Percentiles rank a stretch among this genome's conserved stretches.
Conservation (phyloP, 2,797 vertebrate genomes). For the Uromys caudimaculatus region DNA sequence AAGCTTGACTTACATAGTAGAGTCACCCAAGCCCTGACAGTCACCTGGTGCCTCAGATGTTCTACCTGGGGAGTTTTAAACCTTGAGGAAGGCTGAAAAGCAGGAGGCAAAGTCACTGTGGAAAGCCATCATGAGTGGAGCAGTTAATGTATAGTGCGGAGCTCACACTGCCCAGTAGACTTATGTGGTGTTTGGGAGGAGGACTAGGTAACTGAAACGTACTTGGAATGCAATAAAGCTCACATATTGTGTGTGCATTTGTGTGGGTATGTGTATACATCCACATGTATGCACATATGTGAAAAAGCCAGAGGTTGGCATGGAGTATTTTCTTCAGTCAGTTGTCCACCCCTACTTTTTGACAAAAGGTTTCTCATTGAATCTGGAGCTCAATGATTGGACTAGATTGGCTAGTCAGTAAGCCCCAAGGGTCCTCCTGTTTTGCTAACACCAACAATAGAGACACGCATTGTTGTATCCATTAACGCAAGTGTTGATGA, state of each 20-base stretch:
- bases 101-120: accelerated
- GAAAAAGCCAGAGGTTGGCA: neutral
- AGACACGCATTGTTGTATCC: neutral
- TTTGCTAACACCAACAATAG: neutral
- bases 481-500: neutral
- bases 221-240: neutral
- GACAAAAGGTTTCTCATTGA: neutral
- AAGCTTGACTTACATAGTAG: neutral
- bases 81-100: neutral
- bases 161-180: neutral
- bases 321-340: neutral
- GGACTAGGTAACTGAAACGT: neutral
- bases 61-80: neutral
- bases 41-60: accelerated
- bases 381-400: neutral
- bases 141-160: neutral
- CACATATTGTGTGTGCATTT: neutral
- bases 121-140: neutral
- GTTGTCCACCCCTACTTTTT: neutral
- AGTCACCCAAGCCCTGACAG: accelerated
- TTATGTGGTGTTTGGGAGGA: neutral
- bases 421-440: neutral
- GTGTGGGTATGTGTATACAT: neutral
- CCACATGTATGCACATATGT: neutral
- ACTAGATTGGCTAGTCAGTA: neutral